A percentile compares a stretch with the other conserved stretches of the same genome.
phyloP scores from a whole-genome alignment of 2,113 vertebrate genomes.

The Platysteira castanea region DNA sequence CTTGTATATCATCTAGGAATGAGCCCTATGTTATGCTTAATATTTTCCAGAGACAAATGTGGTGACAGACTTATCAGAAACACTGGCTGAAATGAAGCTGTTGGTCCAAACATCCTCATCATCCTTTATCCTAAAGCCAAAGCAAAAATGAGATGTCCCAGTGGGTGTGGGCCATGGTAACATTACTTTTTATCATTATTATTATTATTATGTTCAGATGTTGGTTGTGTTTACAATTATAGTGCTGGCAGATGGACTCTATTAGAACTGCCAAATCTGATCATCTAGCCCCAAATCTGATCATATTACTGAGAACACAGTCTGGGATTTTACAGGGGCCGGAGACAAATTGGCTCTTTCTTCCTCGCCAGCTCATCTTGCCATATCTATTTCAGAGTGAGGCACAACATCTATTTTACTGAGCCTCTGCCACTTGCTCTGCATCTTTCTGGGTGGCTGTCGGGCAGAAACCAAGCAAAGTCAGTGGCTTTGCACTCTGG shows the following conservation, averaged over 20 bases:
- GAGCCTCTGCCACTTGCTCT: neutral
- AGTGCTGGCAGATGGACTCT: slow-evolving; percentile 27
- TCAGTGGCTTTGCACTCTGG: neutral
- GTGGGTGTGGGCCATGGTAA: slow-evolving; percentile 39
- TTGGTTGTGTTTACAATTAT: slow-evolving; percentile 53
- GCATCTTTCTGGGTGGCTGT: neutral
- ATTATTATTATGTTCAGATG: slow-evolving; percentile 60
- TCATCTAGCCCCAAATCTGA: slow-evolving; percentile 28
- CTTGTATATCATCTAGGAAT: slow-evolving; percentile 10
- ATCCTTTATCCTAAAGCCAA: slow-evolving; percentile 46
- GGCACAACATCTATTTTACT: neutral
- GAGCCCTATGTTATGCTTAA: slow-evolving; percentile 8
- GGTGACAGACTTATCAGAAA: slow-evolving; percentile 54
- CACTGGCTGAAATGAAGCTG: slow-evolving; percentile 46
- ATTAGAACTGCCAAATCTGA: slow-evolving; percentile 29
- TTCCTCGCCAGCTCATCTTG: neutral
- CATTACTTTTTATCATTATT: slow-evolving; percentile 22
- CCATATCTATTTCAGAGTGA: neutral
- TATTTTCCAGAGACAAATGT: slow-evolving; percentile 54
- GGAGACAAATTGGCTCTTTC: slow-evolving; percentile 5
- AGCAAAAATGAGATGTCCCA: slow-evolving; percentile 38
- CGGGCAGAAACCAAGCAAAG: neutral
- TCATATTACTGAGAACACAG: slow-evolving; percentile 32
- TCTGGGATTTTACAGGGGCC: slow-evolving; percentile 15
- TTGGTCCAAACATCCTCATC: slow-evolving; percentile 50